Conservation (phyloP, 2,888 invertebrate genomes). For the Melipona beecheii region DNA sequence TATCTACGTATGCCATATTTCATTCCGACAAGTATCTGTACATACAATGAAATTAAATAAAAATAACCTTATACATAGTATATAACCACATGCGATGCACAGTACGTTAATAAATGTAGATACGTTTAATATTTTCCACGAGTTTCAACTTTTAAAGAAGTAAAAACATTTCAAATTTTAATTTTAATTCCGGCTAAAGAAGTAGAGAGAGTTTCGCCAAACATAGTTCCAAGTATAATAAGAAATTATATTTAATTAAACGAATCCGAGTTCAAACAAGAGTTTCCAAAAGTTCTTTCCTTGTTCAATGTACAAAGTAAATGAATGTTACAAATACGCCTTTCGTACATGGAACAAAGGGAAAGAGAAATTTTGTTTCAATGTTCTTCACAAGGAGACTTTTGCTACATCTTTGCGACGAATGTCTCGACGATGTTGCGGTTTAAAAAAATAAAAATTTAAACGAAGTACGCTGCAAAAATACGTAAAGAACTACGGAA, state of each 20-base stretch:
- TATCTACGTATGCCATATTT: too few species aligned
- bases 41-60: too few species aligned
- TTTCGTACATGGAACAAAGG: not conserved
- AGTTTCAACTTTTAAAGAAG: too few species aligned
- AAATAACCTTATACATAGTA: too few species aligned
- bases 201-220: not conserved
- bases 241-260: not conserved
- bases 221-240: not conserved
- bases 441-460: not conserved
- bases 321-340: not conserved
- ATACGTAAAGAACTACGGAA: not conserved
- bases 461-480: not conserved
- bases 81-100: too few species aligned
- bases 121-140: not conserved
- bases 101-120: not conserved
- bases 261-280: not conserved
- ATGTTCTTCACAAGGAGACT: not conserved
- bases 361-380: not conserved
- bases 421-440: not conserved
- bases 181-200: not conserved
- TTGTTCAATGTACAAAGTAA: not conserved
- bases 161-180: not conserved
- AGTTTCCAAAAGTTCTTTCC: not conserved
- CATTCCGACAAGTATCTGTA: too few species aligned
- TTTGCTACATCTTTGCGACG: too few species aligned